Percentiles rank a stretch among this genome's conserved stretches.
Evolutionary conservation across 2,797 vertebrate genomes (phyloP).

Genomic region (Typhlichthys subterraneus): DNA sequence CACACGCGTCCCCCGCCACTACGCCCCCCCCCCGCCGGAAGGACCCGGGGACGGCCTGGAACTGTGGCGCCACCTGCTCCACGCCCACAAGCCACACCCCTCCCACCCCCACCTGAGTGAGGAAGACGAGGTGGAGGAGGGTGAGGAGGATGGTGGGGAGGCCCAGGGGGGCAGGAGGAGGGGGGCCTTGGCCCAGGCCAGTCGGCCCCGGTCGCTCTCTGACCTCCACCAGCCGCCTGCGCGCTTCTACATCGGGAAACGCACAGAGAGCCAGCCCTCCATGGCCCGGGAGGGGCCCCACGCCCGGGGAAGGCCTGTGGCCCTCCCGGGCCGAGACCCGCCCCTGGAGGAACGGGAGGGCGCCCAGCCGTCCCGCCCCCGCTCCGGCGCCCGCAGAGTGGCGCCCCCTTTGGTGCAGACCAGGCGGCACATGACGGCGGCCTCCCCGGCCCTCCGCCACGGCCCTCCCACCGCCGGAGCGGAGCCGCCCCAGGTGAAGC

Average conservation of each 20-base stretch:
- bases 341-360: conserved; percentile 60
- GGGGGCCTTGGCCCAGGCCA: conserved; percentile 50
- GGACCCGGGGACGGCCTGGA: conserved; percentile 79
- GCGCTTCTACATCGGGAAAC: conserved; percentile 81
- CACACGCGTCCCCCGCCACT: conserved; percentile 81
- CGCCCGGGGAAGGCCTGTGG: conserved; percentile 51
- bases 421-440: conserved; percentile 32
- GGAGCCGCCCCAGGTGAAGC: conserved; percentile 67
- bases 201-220: conserved; percentile 77
- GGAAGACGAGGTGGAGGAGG: conserved; percentile 83
- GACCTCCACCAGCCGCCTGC: conserved; percentile 79
- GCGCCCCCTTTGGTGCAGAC: conserved; percentile 52
- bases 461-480: conserved; percentile 47
- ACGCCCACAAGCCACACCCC: conserved; percentile 53
- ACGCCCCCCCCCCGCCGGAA: conserved; percentile 59
- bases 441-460: conserved; percentile 45
- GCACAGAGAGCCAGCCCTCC: conserved; percentile 61
- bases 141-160: conserved; percentile 52
- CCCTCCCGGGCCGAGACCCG: conserved; percentile 47
- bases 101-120: conserved; percentile 81
- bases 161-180: conserved; percentile 39
- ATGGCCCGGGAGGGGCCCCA: conserved; percentile 53
- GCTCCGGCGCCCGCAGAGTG: conserved; percentile 61
- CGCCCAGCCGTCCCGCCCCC: conserved; percentile 51
- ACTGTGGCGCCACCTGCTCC: conserved; percentile 66